Evolutionary conservation across 2,888 invertebrate genomes (phyloP).

Genomic region (Phaonia tiefii): DNA sequence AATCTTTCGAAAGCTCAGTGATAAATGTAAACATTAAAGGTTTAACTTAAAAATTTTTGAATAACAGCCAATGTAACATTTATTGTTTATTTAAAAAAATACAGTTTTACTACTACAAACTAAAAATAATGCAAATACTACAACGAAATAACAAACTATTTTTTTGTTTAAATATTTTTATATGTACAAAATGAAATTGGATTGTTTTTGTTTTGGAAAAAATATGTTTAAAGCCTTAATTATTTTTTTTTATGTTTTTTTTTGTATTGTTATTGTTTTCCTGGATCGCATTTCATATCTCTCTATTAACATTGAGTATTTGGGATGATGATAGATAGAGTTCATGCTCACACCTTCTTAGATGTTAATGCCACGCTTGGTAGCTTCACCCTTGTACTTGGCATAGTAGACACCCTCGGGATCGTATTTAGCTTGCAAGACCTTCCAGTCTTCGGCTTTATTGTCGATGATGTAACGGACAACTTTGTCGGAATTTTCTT

Average conservation of each 20-base stretch:
- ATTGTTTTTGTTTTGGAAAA: no score
- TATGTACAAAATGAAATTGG: neutral
- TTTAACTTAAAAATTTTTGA: constrained; percentile 11
- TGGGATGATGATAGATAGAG: neutral
- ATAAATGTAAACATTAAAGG: no score
- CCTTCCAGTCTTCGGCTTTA: constrained; percentile 84
- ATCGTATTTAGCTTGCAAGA: constrained; percentile 86
- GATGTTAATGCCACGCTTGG: constrained; percentile 80
- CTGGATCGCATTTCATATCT: no score
- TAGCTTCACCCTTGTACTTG: constrained; percentile 84
- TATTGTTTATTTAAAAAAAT: constrained; percentile 30
- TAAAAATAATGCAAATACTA: constrained; percentile 14
- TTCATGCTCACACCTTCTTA: constrained; percentile 62
- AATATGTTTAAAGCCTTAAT: neutral
- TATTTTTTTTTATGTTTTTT: neutral
- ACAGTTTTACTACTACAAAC: constrained; percentile 3
- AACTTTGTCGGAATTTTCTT: constrained; percentile 83
- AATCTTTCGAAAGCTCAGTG: no score
- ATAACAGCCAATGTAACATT: constrained; percentile 62
- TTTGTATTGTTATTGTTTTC: neutral
- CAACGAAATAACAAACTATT: constrained; percentile 4
- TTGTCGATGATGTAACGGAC: constrained; percentile 85
- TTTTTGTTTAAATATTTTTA: neutral
- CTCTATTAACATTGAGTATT: constrained; percentile 4
- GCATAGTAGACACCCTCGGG: constrained; percentile 84